Evolutionary conservation across 1,140 invertebrate genomes (phyloP).

Genomic region (Drosophila pseudoananassae): DNA sequence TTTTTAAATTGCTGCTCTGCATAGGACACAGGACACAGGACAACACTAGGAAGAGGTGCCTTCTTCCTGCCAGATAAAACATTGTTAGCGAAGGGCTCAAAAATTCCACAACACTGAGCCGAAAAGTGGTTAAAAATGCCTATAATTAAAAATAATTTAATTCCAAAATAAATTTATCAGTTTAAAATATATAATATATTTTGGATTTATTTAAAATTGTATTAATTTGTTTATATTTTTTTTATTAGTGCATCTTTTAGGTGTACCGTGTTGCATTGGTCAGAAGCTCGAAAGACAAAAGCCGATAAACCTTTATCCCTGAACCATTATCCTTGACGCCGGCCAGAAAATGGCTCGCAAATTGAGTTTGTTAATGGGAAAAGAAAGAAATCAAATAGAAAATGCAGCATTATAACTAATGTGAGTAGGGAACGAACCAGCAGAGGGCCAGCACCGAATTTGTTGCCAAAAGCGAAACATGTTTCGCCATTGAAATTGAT

Average conservation of each 20-base stretch:
- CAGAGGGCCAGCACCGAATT: slow-evolving; percentile 2
- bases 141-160: neutral
- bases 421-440: slow-evolving; percentile 1
- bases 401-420: slow-evolving; percentile 56
- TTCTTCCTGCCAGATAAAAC: slow-evolving; percentile 32
- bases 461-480: slow-evolving; percentile 66
- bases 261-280: slow-evolving; percentile 67
- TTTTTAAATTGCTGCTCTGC: slow-evolving; percentile 75
- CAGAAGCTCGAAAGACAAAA: slow-evolving; percentile 55
- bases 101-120: slow-evolving; percentile 17
- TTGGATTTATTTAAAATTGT: neutral
- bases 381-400: slow-evolving; percentile 48
- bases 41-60: slow-evolving; percentile 26
- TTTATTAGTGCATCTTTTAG: slow-evolving; percentile 23
- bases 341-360: slow-evolving; percentile 59
- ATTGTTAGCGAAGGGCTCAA: slow-evolving; percentile 44
- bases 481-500: slow-evolving; percentile 14
- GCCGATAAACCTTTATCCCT: slow-evolving; percentile 58
- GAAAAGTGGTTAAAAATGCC: neutral
- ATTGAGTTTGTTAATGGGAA: slow-evolving; percentile 73
- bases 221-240: neutral
- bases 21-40: slow-evolving; percentile 45
- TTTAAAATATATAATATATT: neutral
- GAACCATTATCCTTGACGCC: slow-evolving; percentile 63
- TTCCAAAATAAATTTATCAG: neutral